phyloP scores from a whole-genome alignment of 1,140 invertebrate species.

The Antheraea pernyi region DNA sequence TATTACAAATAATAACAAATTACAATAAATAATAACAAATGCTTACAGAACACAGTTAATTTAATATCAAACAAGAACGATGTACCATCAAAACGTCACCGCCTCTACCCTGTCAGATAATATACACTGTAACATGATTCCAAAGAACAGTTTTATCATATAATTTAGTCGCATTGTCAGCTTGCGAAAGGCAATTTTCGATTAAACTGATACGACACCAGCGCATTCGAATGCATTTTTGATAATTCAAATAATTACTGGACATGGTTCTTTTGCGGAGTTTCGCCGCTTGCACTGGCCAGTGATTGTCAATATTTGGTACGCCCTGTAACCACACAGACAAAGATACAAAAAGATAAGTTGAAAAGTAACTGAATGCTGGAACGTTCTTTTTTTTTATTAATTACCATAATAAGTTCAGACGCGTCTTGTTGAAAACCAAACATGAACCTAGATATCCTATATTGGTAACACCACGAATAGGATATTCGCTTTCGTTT shows the following conservation, averaged over 20 bases:
- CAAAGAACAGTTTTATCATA: constrained; percentile 6
- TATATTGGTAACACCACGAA: no score
- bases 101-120: neutral
- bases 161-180: constrained; percentile 34
- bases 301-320: neutral
- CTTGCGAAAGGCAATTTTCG: constrained; percentile 22
- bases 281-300: neutral
- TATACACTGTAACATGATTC: neutral
- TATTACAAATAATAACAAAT: no score
- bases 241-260: constrained; percentile 7
- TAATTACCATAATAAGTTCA: no score
- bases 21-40: no score
- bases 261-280: neutral
- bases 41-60: no score
- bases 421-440: no score
- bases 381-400: no score
- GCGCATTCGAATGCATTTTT: constrained; percentile 1
- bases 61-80: neutral
- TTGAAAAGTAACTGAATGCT: no score
- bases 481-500: no score
- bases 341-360: neutral
- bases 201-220: neutral
- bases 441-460: no score
- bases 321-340: neutral
- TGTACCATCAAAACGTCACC: neutral